Evolutionary conservation across 2,113 vertebrate species (phyloP), one percentile per base, ranked within the genome.

Genomic region (Toxostoma redivivum): DNA sequence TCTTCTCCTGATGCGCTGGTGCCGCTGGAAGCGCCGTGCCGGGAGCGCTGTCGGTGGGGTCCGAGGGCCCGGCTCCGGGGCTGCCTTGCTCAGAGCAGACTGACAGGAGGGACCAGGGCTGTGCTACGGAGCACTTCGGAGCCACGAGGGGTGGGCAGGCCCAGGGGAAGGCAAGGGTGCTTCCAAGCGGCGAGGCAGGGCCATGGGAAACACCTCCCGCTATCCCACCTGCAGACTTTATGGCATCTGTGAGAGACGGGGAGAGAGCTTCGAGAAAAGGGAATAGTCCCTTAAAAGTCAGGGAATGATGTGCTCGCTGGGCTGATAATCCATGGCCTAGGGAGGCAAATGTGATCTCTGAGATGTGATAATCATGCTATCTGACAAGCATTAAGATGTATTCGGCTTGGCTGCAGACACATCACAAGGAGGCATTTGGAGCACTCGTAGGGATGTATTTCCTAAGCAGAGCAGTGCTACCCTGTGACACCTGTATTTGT

Each of bases 1-100:
- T 23, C 33, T 84, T 92, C 57, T 31, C n/a, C 67, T 31, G 27
- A 5, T 7, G 15, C 5, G 35, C 2, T 0, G 27, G 58, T 15
- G 61, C 40, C 76, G 31, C 86, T 44, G 44, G 38, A 18, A 69
- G 30, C 3, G 3, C 53, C 33, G 53, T 9, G 47, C 30, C 66
- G 2, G 56, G 48, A 71, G 60, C 31, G 31, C n/a, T 31, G 1
- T 4, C 3, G 3, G 38, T 2, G 18, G 21, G n/a, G 3, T 31
- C 14, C 1, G 81, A 0, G 4, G 12, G 31, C 25, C 24, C 3
- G 6, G 45, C 20, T 38, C 7, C 17, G 17, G 25, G 11, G 24
- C 47, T 54, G n/a, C 40, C 62, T 33, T 22, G n/a, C 61, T 64
- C 19, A 0, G 53, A 5, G 24, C 47, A 31, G 48, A 1, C 14